Percentiles rank a stretch among this genome's conserved stretches.
Evolutionary conservation across 2,113 vertebrate species (phyloP).

Genomic region (Loxodonta africana): DNA sequence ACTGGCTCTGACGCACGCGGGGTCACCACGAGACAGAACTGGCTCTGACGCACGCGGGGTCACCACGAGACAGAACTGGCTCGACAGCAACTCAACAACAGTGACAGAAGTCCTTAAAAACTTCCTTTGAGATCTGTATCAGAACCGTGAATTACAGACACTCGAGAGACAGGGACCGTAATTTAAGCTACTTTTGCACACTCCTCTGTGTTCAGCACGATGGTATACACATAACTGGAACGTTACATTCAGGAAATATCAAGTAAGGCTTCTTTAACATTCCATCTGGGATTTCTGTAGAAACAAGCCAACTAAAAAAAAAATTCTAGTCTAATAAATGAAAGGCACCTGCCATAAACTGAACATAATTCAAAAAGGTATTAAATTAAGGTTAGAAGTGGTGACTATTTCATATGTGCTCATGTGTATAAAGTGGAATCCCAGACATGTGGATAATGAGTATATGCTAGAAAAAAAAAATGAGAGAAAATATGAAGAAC

Average conservation of each 20-base stretch:
- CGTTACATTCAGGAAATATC: background rate
- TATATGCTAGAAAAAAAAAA: background rate
- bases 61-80: background rate
- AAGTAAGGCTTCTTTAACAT: background rate
- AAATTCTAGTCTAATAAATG: constrained; percentile 22
- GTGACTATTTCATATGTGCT: background rate
- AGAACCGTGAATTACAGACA: background rate
- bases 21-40: no score
- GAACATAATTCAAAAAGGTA: background rate
- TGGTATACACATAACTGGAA: no score
- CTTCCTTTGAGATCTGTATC: background rate
- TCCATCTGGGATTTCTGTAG: background rate
- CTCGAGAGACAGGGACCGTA: background rate
- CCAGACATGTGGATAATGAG: background rate
- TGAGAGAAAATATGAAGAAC: background rate
- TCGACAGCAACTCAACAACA: background rate
- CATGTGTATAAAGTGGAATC: background rate
- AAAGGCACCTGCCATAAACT: constrained; percentile 52
- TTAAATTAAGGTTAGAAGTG: constrained; percentile 35
- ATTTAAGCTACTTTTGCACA: background rate
- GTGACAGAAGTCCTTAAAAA: background rate
- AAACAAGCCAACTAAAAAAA: constrained; percentile 13
- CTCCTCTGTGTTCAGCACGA: background rate
- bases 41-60: background rate
- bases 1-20: background rate